Evolutionary conservation across 2,797 vertebrate genomes (phyloP).

Genomic region (Hozukius guyotensis): DNA sequence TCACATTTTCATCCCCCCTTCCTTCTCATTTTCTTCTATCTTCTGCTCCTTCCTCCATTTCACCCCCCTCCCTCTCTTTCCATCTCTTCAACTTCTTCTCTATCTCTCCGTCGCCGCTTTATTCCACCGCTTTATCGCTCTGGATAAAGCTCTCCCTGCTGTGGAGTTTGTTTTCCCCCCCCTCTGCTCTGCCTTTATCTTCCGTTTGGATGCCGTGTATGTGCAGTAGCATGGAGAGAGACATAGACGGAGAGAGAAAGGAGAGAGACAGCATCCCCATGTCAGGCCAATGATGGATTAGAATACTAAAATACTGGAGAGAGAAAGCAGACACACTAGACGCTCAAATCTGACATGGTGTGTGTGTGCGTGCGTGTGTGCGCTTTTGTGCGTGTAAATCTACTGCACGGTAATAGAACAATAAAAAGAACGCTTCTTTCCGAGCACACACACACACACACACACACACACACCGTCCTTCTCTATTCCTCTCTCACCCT

Average conservation of each 20-base stretch:
- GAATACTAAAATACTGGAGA: conserved; percentile 72
- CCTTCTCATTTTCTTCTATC: neutral
- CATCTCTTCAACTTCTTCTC: conserved; percentile 12
- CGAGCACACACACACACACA: conserved; percentile 1
- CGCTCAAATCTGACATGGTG: conserved; percentile 58
- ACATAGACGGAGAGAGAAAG: conserved; percentile 16
- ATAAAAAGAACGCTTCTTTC: conserved; percentile 52
- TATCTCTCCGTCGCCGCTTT: conserved; percentile 54
- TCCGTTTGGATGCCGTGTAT: conserved; percentile 57
- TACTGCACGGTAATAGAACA: conserved; percentile 64
- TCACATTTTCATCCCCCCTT: conserved; percentile 9
- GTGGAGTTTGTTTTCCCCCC: conserved; percentile 60
- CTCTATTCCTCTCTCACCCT: conserved; percentile 24
- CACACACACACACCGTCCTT: conserved; percentile 9
- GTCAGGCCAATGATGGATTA: conserved; percentile 80
- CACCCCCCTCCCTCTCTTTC: neutral
- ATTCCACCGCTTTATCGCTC: conserved; percentile 60
- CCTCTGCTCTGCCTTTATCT: conserved; percentile 70
- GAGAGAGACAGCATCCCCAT: conserved; percentile 65
- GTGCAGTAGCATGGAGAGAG: conserved; percentile 58
- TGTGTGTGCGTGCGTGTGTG: conserved; percentile 28
- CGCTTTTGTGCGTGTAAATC: conserved; percentile 42
- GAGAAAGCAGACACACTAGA: conserved; percentile 61
- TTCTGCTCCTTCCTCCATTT: no score
- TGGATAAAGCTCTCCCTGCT: conserved; percentile 67